phyloP scores from a whole-genome alignment of 2,797 vertebrate species.

The Gallirallus australis region DNA sequence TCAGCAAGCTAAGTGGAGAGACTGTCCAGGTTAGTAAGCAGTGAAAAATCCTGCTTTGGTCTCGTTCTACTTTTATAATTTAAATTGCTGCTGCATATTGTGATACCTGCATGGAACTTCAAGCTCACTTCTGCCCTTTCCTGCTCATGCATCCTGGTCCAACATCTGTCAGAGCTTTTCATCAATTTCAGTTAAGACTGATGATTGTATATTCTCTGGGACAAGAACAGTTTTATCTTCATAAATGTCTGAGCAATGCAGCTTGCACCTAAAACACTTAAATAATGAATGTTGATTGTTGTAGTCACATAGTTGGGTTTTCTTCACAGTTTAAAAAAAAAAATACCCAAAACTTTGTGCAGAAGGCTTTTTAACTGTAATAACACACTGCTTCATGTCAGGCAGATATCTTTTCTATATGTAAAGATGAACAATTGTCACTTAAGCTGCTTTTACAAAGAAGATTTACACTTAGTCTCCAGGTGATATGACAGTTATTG shows the following conservation, averaged over 20 bases:
- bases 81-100: not conserved
- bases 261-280: not conserved
- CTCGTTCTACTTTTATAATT: not conserved
- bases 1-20: not conserved
- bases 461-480: conserved; percentile 4
- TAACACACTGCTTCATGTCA: not conserved
- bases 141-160: not conserved
- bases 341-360: not conserved
- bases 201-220: not conserved
- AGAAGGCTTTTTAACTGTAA: not conserved
- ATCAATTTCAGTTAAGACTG: not conserved
- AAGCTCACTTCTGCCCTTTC: not conserved
- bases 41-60: not conserved
- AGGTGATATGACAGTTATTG: not conserved
- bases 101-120: not conserved
- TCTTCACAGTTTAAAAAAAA: not conserved
- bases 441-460: conserved; percentile 38
- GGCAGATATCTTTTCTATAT: not conserved
- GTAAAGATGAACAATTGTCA: conserved; percentile 54
- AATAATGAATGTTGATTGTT: not conserved
- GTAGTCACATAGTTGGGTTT: not conserved
- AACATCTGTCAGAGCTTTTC: not conserved
- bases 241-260: not conserved
- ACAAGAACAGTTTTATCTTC: not conserved
- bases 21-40: not conserved